Evolutionary conservation across 1,140 invertebrate species (phyloP).

Genomic region (Conopomorpha cramerella): DNA sequence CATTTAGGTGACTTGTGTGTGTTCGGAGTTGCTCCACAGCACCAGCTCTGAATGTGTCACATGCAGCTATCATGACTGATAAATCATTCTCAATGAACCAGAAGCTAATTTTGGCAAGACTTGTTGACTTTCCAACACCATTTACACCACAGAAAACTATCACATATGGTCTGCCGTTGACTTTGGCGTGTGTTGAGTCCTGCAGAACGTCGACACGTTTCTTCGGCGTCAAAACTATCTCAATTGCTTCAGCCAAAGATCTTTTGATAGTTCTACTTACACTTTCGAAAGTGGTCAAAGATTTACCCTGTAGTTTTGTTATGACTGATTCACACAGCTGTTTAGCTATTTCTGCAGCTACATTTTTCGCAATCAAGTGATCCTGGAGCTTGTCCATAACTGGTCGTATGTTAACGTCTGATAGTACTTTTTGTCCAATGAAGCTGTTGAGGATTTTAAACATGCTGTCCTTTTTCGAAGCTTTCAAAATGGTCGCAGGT

Average conservation of each 20-base stretch:
- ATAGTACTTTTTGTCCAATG: constrained; percentile 84
- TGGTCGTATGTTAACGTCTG: constrained; percentile 76
- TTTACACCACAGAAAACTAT: constrained; percentile 99
- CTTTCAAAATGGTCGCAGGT: constrained; percentile 43
- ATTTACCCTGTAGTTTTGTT: constrained; percentile 91
- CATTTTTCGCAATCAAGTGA: constrained; percentile 97
- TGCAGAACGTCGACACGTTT: constrained; percentile 95
- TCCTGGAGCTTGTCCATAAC: constrained; percentile 94
- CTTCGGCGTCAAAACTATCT: constrained; percentile 93
- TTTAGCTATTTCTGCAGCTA: constrained; percentile 92
- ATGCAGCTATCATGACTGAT: constrained; percentile 95
- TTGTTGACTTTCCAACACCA: constrained; percentile 99
- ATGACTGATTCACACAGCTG: constrained; percentile 96
- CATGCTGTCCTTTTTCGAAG: constrained; percentile 67
- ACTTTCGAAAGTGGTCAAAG: constrained; percentile 91
- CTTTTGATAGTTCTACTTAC: constrained; percentile 82
- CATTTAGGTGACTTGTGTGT: constrained; percentile 92
- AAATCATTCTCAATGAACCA: constrained; percentile 99
- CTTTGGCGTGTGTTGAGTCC: constrained; percentile 90
- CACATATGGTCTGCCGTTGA: constrained; percentile 84
- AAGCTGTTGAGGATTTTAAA: constrained; percentile 85
- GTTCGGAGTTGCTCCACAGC: constrained; percentile 98
- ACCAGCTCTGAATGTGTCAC: constrained; percentile 98
- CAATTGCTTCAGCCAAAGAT: constrained; percentile 81
- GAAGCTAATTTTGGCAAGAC: constrained; percentile 99